phyloP scores from a whole-genome alignment of 2,797 vertebrate genomes.

The Philypnodon macrostomus region DNA sequence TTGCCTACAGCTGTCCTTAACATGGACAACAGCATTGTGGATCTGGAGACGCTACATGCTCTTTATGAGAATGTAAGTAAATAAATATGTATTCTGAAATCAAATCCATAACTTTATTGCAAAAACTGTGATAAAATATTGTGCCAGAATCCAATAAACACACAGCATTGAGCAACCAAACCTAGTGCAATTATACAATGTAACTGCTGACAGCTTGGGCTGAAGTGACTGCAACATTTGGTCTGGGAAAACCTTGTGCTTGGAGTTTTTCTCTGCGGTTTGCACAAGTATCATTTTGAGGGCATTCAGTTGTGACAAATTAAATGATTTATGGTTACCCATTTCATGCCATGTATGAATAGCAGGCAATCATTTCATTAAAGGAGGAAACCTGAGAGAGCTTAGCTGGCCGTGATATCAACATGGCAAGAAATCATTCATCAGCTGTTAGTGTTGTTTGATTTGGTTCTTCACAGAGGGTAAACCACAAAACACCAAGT shows the following conservation, averaged over 20 bases:
- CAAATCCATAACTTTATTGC: slow-evolving; percentile 18
- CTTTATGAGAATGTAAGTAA: slow-evolving; percentile 96
- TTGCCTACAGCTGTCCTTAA: slow-evolving; percentile 88
- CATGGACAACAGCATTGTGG: slow-evolving; percentile 94
- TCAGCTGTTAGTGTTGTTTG: slow-evolving; percentile 50
- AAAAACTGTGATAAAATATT: slow-evolving; percentile 42
- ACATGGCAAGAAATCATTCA: slow-evolving; percentile 44
- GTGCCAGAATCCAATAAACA: slow-evolving; percentile 44
- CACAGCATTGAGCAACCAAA: slow-evolving; percentile 50
- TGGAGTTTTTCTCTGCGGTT: slow-evolving; percentile 37
- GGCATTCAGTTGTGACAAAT: slow-evolving; percentile 56
- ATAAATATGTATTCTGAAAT: slow-evolving; percentile 8
- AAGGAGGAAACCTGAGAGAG: slow-evolving; percentile 39
- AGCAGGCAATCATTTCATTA: slow-evolving; percentile 57
- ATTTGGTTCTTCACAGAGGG: slow-evolving; percentile 33
- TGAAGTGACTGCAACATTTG: slow-evolving; percentile 29
- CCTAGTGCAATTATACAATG: slow-evolving; percentile 45
- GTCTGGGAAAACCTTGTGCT: slow-evolving; percentile 42
- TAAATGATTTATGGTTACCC: slow-evolving; percentile 58
- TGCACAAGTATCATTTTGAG: slow-evolving; percentile 55
- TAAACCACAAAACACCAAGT: slow-evolving; percentile 47
- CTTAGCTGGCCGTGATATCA: slow-evolving; percentile 42
- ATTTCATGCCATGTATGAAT: slow-evolving; percentile 56
- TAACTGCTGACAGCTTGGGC: slow-evolving; percentile 46
- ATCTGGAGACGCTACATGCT: slow-evolving; percentile 95